A percentile compares a stretch with the other conserved stretches of the same genome.
phyloP scores from a whole-genome alignment of 2,113 vertebrate species.

The Otocyon megalotis region DNA sequence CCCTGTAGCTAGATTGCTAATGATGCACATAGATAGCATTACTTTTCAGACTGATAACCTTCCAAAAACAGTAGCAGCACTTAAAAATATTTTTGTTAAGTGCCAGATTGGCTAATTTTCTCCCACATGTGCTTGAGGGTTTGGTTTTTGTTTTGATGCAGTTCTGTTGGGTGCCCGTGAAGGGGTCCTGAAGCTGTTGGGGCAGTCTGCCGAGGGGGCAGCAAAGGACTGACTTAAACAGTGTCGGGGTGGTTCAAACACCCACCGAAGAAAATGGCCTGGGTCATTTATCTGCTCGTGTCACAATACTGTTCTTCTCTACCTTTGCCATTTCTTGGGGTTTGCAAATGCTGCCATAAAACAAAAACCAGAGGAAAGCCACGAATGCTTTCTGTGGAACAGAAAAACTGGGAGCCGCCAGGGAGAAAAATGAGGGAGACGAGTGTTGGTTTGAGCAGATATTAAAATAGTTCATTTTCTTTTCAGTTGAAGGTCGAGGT shows the following conservation, averaged over 20 bases:
- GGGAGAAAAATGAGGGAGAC: not conserved
- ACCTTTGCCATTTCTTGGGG: not conserved
- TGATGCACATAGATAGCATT: not conserved
- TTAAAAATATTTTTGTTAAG: not conserved
- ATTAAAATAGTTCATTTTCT: not conserved
- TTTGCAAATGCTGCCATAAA: not conserved
- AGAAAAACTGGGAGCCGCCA: not conserved
- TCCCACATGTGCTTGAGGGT: not conserved
- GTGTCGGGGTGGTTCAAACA: not conserved
- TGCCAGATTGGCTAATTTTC: not conserved
- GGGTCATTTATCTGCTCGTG: not conserved
- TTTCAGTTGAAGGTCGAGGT: not conserved
- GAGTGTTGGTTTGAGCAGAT: not conserved
- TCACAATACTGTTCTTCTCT: not conserved
- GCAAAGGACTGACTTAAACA: not conserved
- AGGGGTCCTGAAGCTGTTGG: not conserved
- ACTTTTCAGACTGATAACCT: not conserved
- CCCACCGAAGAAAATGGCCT: not conserved
- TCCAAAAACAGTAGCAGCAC: not conserved
- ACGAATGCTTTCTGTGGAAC: not conserved
- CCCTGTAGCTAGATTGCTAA: not conserved
- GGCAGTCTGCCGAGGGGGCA: not conserved
- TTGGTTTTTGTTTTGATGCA: not conserved
- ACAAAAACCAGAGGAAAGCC: not conserved
- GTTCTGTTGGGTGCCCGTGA: fast-evolving